phyloP scores from a whole-genome alignment of 2,113 vertebrate species.

The Meles meles region DNA sequence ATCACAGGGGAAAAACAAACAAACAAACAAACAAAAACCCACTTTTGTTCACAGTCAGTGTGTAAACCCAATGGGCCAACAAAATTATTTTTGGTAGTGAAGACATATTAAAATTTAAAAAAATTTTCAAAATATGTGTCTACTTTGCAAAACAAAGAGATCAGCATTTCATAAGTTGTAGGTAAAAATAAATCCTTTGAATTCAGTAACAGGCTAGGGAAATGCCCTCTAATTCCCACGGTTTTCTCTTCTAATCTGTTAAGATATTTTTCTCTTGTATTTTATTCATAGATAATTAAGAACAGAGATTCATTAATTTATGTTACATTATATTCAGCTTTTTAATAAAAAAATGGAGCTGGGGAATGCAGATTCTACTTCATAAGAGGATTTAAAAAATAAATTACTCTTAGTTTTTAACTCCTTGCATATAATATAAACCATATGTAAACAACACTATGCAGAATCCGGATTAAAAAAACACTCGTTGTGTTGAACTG shows the following conservation, averaged over 20 bases:
- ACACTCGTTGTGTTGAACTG: background rate
- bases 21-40: background rate
- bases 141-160: background rate
- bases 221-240: background rate
- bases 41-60: background rate
- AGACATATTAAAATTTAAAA: background rate
- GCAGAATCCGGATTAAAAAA: background rate
- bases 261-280: background rate
- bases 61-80: background rate
- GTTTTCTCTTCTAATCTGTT: background rate
- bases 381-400: background rate
- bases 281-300: constrained; percentile 27
- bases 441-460: background rate
- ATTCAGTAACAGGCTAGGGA: background rate
- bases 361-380: background rate
- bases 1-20: background rate
- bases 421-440: background rate
- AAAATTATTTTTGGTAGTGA: background rate
- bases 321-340: background rate
- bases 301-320: background rate
- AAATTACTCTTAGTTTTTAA: background rate
- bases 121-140: background rate
- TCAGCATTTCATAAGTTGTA: background rate
- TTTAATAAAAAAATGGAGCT: background rate
- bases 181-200: constrained; percentile 6